A percentile compares a stretch with the other conserved stretches of the same genome.
phyloP scores from a whole-genome alignment of 2,888 invertebrate genomes.

The Oxycera nigricornis region DNA sequence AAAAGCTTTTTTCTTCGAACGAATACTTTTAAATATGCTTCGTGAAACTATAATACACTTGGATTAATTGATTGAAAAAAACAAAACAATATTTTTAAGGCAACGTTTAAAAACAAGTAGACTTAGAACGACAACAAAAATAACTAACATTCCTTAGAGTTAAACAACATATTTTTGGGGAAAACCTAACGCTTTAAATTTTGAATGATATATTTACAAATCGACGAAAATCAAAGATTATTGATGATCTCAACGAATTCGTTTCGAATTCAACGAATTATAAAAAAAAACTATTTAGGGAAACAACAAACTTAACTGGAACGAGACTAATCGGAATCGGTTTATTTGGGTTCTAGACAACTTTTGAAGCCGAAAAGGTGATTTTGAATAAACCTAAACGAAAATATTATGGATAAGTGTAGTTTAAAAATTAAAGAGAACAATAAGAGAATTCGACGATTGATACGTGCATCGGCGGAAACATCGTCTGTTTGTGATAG shows the following conservation, averaged over 20 bases:
- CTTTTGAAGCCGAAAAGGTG: too few relatives aligned
- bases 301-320: neutral
- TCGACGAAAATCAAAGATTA: neutral
- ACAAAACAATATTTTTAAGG: neutral
- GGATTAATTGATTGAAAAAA: neutral
- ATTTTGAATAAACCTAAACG: neutral
- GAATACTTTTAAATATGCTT: neutral
- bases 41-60: neutral
- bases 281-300: neutral
- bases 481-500: slow-evolving; percentile 32
- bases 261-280: neutral
- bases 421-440: slow-evolving; percentile 35
- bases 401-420: slow-evolving; percentile 38
- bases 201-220: slow-evolving; percentile 22
- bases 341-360: too few relatives aligned
- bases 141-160: slow-evolving; percentile 15
- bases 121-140: neutral
- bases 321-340: too few relatives aligned
- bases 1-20: neutral
- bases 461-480: slow-evolving; percentile 35
- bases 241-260: neutral
- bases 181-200: slow-evolving; percentile 45
- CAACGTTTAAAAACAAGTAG: neutral
- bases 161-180: slow-evolving; percentile 34
- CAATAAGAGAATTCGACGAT: slow-evolving; percentile 24